These are phyloP conservation scores for Dysmachus trigonus DNA, from an alignment of 2,888 invertebrate genomes.

Conservation along the genomic window DNA sequence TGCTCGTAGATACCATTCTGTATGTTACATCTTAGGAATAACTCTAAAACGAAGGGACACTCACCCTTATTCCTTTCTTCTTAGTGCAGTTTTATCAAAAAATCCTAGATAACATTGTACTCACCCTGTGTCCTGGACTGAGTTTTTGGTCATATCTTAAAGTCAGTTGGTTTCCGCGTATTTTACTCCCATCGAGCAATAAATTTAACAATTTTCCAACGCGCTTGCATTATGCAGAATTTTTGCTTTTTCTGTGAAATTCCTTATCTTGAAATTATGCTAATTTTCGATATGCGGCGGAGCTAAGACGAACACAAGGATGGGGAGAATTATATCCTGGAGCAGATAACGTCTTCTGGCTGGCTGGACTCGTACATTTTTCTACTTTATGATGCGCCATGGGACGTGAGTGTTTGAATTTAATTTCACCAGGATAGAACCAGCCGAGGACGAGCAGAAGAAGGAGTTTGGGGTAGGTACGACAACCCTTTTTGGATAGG, in stretches of 20 bases:
- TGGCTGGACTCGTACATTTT: slow-evolving; percentile 30
- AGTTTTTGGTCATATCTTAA: not conserved
- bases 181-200: slow-evolving; percentile 14
- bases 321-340: not conserved
- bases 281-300: slow-evolving; percentile 20
- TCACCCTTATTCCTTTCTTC: not conserved
- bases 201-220: slow-evolving; percentile 6
- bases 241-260: slow-evolving; percentile 14
- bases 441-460: not conserved
- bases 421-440: not conserved
- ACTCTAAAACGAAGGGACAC: not conserved
- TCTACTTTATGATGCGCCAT: not conserved
- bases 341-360: slow-evolving; percentile 26
- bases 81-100: not conserved
- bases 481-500: not conserved
- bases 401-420: slow-evolving; percentile 23
- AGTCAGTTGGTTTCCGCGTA: slow-evolving; percentile 1
- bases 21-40: not conserved
- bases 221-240: slow-evolving; percentile 26
- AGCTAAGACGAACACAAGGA: slow-evolving; percentile 16
- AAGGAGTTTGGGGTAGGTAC: not conserved
- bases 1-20: too few species aligned
- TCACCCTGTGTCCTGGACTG: not conserved
- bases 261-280: slow-evolving; percentile 35
- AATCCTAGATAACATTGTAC: not conserved